Base-by-base conservation (phyloP, 2,113 vertebrate species). In the Bujurquina vittata region DNA sequence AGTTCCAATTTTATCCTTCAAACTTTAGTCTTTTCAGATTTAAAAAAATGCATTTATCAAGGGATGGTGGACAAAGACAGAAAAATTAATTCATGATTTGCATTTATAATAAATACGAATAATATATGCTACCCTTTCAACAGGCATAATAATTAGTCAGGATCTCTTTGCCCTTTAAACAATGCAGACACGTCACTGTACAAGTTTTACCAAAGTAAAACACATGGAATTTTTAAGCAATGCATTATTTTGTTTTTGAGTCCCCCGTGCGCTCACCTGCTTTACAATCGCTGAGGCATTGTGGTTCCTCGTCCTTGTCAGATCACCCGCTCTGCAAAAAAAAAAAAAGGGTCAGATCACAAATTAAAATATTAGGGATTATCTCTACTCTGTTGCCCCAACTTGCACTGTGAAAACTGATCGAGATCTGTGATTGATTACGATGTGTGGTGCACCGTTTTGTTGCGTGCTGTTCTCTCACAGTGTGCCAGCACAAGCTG, bases 181-280 rank as follows among this genome's bases (percentile, higher is more conserved):
- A 72, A 72, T 63, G 35, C 0, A 40, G 6, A 63, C 22, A 63
- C 22, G 20, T 40, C 61, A 63, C 61, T 63, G 33, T 23, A 63
- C 15, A 11, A 63, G 7, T 63, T 63, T 63, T 40, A 22, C 12
- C 61, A 63, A 40, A 63, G 61, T 63, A 22, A 31, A 40, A n/a
- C n/a, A 37, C 33, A 63, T 40, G 18, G 33, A 63, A 63, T 22
- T 54, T 73, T 10, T 31, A 72, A 20, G 18, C 26, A 11, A 63
- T 14, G 52, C 20, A 37, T 31, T 57, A 40, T 22, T 40, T 61
- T 83, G 2, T 7, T 1, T 63, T 14, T 12, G 35, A 54, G 26
- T 35, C 17, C 17, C 17, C 12, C 17, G 14, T 7, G 59, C 23
- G 31, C 89, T 90, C 83, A 90, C 93, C 82, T 77, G 62, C 33